Evolutionary conservation across 2,113 vertebrate genomes (phyloP).

Genomic region (Panthera tigris): DNA sequence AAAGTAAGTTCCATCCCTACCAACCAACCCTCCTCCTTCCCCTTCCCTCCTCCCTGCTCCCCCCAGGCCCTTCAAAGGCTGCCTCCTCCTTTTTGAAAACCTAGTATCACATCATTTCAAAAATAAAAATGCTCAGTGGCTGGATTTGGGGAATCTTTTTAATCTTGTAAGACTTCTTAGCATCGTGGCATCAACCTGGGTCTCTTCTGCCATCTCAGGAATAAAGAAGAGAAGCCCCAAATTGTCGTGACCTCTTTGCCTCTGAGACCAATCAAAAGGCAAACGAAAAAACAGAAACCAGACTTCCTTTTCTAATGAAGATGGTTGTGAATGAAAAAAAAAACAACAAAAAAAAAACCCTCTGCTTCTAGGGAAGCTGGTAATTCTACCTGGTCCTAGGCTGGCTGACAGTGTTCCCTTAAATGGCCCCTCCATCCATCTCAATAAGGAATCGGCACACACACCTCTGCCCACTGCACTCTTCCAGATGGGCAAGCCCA

Average conservation of each 20-base stretch:
- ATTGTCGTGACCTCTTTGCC: background rate
- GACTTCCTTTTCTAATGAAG: background rate
- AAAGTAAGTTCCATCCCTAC: background rate
- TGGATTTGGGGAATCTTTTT: background rate
- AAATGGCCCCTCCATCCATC: background rate
- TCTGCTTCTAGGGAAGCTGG: background rate
- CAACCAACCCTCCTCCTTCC: no score
- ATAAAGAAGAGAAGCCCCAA: background rate
- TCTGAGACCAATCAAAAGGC: background rate
- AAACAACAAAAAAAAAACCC: no score
- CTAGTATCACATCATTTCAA: background rate
- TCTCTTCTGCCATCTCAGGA: background rate
- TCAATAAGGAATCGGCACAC: background rate
- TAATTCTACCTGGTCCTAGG: background rate
- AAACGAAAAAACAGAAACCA: background rate
- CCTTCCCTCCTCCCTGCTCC: fast-evolving
- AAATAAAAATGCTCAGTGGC: background rate
- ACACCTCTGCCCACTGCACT: background rate
- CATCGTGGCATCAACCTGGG: background rate
- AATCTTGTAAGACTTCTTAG: background rate
- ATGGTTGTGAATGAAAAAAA: background rate
- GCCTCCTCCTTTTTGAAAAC: background rate
- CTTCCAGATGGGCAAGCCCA: background rate
- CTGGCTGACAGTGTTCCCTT: background rate
- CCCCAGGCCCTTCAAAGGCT: background rate